Percentiles rank a stretch among this genome's conserved stretches.
phyloP scores from a whole-genome alignment of 2,113 vertebrate genomes.

The Podiceps cristatus region DNA sequence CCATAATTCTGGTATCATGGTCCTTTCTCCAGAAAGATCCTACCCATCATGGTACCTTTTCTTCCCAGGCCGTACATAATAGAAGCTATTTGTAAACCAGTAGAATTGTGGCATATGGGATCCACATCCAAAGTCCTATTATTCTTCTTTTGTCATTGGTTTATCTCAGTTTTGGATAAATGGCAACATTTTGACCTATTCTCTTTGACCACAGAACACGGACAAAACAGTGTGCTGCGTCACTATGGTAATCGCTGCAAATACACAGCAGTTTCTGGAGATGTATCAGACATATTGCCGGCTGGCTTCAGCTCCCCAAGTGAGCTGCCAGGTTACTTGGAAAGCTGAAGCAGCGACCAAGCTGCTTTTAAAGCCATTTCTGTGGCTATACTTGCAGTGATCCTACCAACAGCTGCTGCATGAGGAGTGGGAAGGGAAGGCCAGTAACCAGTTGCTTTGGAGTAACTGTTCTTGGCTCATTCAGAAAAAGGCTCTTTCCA shows the following conservation, averaged over 20 bases:
- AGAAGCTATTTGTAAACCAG: not conserved
- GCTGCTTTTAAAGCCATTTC: conserved; percentile 2
- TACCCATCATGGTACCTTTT: not conserved
- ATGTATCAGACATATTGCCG: not conserved
- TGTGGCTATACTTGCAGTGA: not conserved
- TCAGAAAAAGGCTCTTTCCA: not conserved
- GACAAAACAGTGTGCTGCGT: not conserved
- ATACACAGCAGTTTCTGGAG: conserved; percentile 12
- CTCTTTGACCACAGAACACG: not conserved
- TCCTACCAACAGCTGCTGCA: not conserved
- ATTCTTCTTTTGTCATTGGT: not conserved
- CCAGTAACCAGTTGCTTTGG: not conserved
- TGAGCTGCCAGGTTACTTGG: not conserved
- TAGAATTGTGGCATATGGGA: not conserved
- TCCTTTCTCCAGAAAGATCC: not conserved
- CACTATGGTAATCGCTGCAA: not conserved
- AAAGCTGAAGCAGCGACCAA: conserved; percentile 1
- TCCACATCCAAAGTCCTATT: not conserved
- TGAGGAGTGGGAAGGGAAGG: not conserved
- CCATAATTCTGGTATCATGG: not conserved
- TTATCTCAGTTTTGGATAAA: conserved; percentile 29
- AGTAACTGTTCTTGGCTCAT: not conserved
- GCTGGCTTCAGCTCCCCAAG: not conserved
- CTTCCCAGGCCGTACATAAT: not conserved
- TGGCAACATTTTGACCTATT: not conserved